phyloP scores from a whole-genome alignment of 2,113 vertebrate genomes.

The Stercorarius parasiticus region DNA sequence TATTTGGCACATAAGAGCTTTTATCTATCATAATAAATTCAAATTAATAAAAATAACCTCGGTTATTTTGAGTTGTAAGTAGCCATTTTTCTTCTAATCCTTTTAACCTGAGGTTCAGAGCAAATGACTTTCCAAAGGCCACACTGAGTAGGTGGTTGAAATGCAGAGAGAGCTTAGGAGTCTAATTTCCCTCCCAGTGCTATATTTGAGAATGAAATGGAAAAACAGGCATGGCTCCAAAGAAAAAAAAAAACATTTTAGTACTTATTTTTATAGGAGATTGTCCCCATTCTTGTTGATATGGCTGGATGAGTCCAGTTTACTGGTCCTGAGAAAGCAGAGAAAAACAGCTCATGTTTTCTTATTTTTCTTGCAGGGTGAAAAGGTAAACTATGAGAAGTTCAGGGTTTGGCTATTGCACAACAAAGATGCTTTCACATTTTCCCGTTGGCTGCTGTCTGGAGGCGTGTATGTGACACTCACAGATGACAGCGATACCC shows the following conservation, averaged over 20 bases:
- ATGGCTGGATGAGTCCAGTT: not conserved
- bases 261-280: not conserved
- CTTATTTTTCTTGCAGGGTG: slow-evolving; percentile 79
- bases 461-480: slow-evolving; percentile 95
- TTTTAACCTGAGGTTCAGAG: not conserved
- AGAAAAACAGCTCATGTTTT: not conserved
- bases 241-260: not conserved
- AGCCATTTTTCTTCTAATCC: not conserved
- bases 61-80: not conserved
- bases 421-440: slow-evolving; percentile 96
- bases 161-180: not conserved
- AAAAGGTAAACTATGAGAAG: slow-evolving; percentile 97
- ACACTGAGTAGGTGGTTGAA: slow-evolving; percentile 18
- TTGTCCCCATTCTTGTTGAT: not conserved
- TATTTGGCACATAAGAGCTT: not conserved
- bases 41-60: slow-evolving; percentile 7
- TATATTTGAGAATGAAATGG: not conserved
- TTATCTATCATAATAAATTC: not conserved
- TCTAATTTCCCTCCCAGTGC: slow-evolving; percentile 2
- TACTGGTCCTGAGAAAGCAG: not conserved
- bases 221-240: slow-evolving; percentile 2
- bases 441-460: slow-evolving; percentile 96
- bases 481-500: slow-evolving; percentile 97
- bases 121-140: slow-evolving; percentile 31
- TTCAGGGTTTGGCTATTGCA: slow-evolving; percentile 94